phyloP scores from a whole-genome alignment of 2,888 invertebrate genomes.

The Drosophila mimetica region DNA sequence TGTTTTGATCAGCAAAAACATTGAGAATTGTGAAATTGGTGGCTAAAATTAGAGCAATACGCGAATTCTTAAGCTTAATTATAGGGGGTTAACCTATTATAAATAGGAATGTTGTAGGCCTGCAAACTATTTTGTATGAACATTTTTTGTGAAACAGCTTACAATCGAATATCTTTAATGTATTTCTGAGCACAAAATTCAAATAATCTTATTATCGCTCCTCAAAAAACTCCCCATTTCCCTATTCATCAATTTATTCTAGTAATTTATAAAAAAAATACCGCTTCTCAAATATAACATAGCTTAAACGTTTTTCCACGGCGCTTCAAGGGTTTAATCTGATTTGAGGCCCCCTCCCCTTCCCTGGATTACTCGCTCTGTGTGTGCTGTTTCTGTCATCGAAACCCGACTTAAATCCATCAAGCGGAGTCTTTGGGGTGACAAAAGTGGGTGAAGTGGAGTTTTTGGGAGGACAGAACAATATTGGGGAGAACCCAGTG shows the following conservation, averaged over 20 bases:
- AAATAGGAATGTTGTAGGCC: too few species aligned
- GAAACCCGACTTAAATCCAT: slow-evolving; percentile 24
- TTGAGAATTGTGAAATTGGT: too few species aligned
- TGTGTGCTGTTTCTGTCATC: slow-evolving; percentile 28
- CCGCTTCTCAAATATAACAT: neutral
- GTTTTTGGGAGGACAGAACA: neutral
- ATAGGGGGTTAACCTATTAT: too few species aligned
- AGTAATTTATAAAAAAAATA: too few species aligned
- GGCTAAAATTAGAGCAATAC: too few species aligned
- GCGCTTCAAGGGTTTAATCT: neutral
- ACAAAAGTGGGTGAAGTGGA: slow-evolving; percentile 2
- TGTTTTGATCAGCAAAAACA: too few species aligned
- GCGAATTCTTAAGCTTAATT: too few species aligned
- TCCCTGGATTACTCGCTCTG: slow-evolving; percentile 8
- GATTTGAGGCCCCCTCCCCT: neutral
- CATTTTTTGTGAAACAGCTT: too few species aligned
- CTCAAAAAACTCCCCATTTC: neutral
- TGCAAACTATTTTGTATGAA: too few species aligned
- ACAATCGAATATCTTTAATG: too few species aligned
- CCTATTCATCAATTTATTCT: neutral
- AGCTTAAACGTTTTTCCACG: neutral
- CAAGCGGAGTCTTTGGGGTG: slow-evolving; percentile 6
- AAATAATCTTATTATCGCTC: too few species aligned
- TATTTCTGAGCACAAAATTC: too few species aligned
- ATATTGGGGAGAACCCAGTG: slow-evolving; percentile 6